Base-by-base conservation (phyloP, 53 echinoderm and acorn worm genomes). In the Patiria pectinifera region DNA sequence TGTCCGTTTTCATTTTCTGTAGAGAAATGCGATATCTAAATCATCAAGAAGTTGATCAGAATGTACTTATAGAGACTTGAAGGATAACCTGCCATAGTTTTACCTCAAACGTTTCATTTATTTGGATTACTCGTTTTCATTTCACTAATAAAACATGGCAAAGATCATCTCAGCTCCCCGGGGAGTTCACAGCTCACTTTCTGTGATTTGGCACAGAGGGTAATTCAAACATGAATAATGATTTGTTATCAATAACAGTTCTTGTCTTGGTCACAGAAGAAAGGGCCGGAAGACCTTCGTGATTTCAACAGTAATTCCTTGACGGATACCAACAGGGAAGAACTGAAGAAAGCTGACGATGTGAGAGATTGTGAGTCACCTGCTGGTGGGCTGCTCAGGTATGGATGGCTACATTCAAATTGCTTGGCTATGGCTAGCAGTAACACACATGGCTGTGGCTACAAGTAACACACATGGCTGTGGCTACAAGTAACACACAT, bases 231-330 rank as follows among this genome's bases (percentile, higher is more conserved):
- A 60, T 8, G 12, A 60, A 60, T 60, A 60, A 60, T 66, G 3
- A 66, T 16, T 74, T 24, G 2, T 74, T 74, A 22, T 23, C 24
- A 2, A 9, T 74, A 21, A n/a, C 74, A 23, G 0, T 74, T n/a
- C 24, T 74, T n/a, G 74, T 3, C 6, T 10, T 74, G 74, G 22
- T 74, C 19, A 11, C 87, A 93, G 95, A 91, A 78, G 69, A 82
- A 85, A 35, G 91, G 62, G 3, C 76, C 76, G 6, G 95, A 95
- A 35, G 87, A 91, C 2, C 46, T 45, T 1, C 87, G 91, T 63
- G 96, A 96, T 83, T 71, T 84, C 19, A 96, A 96, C 63, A 96
- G 96, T 72, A 96, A 96, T 69, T 94, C 96, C 26, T 47, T 82
- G 59, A 62, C 86, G 47, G 88, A 95, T 44, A 91, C 62, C n/a